Base-by-base conservation (phyloP, 2,113 vertebrate genomes). In the Syngnathoides biaculeatus region DNA sequence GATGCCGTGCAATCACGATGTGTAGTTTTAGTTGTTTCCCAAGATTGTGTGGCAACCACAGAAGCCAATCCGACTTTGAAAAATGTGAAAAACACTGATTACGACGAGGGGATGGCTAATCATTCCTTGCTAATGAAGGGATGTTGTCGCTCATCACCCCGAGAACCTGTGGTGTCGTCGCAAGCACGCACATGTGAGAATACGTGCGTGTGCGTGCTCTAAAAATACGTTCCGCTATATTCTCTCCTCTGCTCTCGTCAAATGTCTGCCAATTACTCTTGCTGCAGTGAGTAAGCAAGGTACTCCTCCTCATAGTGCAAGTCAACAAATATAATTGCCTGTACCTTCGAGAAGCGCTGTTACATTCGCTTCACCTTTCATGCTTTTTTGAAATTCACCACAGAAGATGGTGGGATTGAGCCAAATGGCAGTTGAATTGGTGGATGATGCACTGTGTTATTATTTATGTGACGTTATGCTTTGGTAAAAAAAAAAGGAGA, bases 311-410 rank as follows among this genome's bases (percentile, higher is more conserved):
- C 14, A 17, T 30, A 26, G 26, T 68, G 67, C 62, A 79, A 84
- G 81, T 79, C 82, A 81, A 85, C 85, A 87, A 78, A 82, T 77
- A 82, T 80, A 90, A 88, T 81, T 86, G 84, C 77, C 69, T 80
- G 57, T 67, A 71, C 59, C 77, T 68, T 73, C 75, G 79, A 81
- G 86, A 84, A 83, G 66, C 63, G 71, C 73, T 76, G 69, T 66
- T 80, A 69, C 73, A 68, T 80, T 73, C 39, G 12, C 60, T 61
- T 59, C 19, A 60, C 10, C 38, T n/a, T 42, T 24, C 20, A n/a
- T 24, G 59, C 39, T 64, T 77, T 72, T 56, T 30, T 7, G 42
- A 68, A 77, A 68, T 72, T 64, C 24, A 66, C 19, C 52, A 38
- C 39, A 20, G 39, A 75, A 48, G 63, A 38, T 72, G 79, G 26